Base-by-base conservation (phyloP, 2,888 invertebrate genomes). In the Caradrina kadenii region DNA sequence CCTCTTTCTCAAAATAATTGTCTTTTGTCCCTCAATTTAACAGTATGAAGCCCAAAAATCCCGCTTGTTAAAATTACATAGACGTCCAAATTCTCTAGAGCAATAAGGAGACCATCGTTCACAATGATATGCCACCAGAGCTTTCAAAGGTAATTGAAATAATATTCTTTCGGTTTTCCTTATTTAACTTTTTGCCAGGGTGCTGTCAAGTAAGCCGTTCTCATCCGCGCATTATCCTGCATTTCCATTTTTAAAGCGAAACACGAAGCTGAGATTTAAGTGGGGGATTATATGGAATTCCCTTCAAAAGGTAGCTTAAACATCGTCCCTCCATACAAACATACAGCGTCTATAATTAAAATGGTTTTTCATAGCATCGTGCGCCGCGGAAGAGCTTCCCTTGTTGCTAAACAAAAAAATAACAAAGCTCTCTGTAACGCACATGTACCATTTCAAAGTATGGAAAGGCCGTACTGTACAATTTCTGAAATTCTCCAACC, bases 181-280 rank as follows among this genome's bases (percentile, higher is more conserved):
- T 88, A 87, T 90, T 88, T 88, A 86, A 87, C 84, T 88, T 90
- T 89, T 87, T 86, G 76, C 85, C 76, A 74, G 78, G 80, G 59
- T 73, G 59, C 69, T 73, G 70, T 67, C 65, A 64, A 82, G 84
- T 90, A 90, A 90, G 87, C 91, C 89, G 79, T 81, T 83, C 85
- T 90, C 78, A 90, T 89, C 90, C 87, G 79, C 82, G 86, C 65
- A 79, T 91, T 91, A 91, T 88, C 88, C 87, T 82, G 85, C 83
- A 91, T 92, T 92, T 90, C 86, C 91, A 91, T 91, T 91, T 26
- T 89, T 89, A 88, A 89, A 89, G 84, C 85, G 80, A 83, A 88
- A 88, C 87, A 87, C 70, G 82, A 85, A 86, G 79, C 85, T 80
- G 74, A 84, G 88, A 87, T 88, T 89, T 88, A 86, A 89, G 83